These are phyloP conservation scores for Boulengeromyrus knoepffleri DNA, from an alignment of 2,113 vertebrate genomes.

Conservation along the genomic window DNA sequence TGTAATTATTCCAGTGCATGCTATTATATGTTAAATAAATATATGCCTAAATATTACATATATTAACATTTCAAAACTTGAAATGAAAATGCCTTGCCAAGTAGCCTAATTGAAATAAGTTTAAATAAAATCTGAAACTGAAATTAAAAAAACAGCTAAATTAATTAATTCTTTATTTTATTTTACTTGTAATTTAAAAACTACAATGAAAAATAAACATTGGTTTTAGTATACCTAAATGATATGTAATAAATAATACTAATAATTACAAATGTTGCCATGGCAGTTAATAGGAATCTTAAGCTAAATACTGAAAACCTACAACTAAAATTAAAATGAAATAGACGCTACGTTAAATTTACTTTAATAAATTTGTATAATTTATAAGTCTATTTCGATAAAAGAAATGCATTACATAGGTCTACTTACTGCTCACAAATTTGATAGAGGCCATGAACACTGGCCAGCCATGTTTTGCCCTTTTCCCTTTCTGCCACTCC, in stretches of 20 bases:
- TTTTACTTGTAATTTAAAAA: too few relatives aligned
- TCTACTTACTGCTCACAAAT: slow-evolving; percentile 17
- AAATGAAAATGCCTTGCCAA: not conserved
- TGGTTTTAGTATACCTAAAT: not conserved
- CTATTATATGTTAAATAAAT: not conserved
- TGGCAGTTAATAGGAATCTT: not conserved
- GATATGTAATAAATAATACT: not conserved
- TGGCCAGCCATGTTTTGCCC: slow-evolving; percentile 12
- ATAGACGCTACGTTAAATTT: not conserved
- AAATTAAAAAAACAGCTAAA: too few relatives aligned
- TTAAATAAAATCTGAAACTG: too few relatives aligned
- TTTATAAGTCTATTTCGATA: not conserved
- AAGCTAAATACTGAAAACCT: not conserved
- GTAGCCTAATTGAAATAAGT: too few relatives aligned
- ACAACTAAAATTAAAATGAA: not conserved
- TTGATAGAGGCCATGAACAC: slow-evolving; percentile 14
- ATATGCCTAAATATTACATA: not conserved
- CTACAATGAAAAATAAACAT: too few relatives aligned
- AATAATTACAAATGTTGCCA: not conserved
- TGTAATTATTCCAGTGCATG: not conserved
- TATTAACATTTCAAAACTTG: not conserved
- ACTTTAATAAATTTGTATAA: not conserved
- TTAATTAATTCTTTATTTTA: too few relatives aligned
- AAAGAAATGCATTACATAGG: not conserved
- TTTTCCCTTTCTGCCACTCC: slow-evolving; percentile 17